These are phyloP conservation scores for Mormoops blainvillei DNA, from an alignment of 2,113 vertebrate genomes.

Conservation along the genomic window DNA sequence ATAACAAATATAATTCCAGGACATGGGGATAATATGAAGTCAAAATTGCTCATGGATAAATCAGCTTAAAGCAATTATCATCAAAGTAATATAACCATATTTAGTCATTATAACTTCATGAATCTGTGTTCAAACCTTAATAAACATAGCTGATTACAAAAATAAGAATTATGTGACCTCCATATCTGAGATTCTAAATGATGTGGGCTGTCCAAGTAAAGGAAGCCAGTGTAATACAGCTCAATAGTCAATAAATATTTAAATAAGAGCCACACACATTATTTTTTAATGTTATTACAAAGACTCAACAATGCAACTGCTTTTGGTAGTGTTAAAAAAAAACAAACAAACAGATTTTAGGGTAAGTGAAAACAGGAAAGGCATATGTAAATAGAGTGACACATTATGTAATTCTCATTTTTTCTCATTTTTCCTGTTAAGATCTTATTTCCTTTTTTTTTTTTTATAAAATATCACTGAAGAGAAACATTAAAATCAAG, in stretches of 20 bases:
- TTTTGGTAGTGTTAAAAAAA: neutral
- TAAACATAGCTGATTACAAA: neutral
- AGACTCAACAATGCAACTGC: neutral
- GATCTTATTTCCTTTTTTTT: neutral
- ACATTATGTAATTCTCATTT: neutral
- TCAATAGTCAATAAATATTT: neutral
- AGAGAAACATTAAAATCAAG: constrained; percentile 45
- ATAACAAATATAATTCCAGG: neutral
- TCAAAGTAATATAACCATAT: neutral
- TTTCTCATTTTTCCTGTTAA: neutral
- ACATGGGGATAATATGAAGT: neutral
- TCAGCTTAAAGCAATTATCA: neutral
- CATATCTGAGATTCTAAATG: neutral
- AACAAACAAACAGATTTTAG: neutral
- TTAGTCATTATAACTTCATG: neutral
- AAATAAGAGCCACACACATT: neutral
- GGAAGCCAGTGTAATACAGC: neutral
- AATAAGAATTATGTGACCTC: neutral
- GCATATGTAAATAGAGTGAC: neutral
- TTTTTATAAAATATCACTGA: constrained; percentile 19
- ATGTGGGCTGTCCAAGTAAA: neutral
- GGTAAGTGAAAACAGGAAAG: neutral
- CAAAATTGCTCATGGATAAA: neutral
- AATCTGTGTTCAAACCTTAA: neutral
- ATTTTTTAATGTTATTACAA: neutral